phyloP scores from a whole-genome alignment of 2,888 invertebrate genomes.

The Escarpia spicata region DNA sequence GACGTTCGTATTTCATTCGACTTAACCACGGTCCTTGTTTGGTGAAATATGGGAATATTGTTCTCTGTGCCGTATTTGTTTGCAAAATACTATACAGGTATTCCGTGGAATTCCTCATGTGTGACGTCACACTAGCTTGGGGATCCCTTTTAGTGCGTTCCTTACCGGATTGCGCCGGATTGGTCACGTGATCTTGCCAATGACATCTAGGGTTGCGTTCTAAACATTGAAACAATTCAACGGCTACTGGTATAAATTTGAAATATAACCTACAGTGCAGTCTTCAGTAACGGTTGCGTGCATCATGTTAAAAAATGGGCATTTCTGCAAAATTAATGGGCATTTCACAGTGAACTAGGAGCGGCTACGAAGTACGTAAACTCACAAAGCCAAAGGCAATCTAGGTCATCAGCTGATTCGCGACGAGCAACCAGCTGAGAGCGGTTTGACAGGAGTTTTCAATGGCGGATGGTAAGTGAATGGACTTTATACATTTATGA shows the following conservation, averaged over 20 bases:
- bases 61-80: neutral
- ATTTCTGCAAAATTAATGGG: neutral
- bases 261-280: slow-evolving; percentile 5
- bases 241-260: slow-evolving; percentile 11
- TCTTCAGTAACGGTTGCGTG: slow-evolving; percentile 9
- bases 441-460: neutral
- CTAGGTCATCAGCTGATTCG: slow-evolving; percentile 16
- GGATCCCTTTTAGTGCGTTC: slow-evolving; percentile 7
- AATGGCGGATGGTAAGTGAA: slow-evolving; percentile 16
- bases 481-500: slow-evolving; percentile 16
- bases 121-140: neutral
- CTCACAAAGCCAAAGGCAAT: neutral
- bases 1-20: neutral
- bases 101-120: slow-evolving; percentile 7
- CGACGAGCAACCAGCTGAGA: slow-evolving; percentile 16
- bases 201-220: slow-evolving; percentile 16
- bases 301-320: neutral
- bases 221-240: slow-evolving; percentile 16
- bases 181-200: slow-evolving; percentile 13
- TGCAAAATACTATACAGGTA: neutral
- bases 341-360: neutral
- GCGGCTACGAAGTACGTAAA: slow-evolving; percentile 16
- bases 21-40: neutral
- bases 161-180: slow-evolving; percentile 13
- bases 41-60: neutral